Conservation (phyloP, 1,140 invertebrate species). For the Drosophila simulans region DNA sequence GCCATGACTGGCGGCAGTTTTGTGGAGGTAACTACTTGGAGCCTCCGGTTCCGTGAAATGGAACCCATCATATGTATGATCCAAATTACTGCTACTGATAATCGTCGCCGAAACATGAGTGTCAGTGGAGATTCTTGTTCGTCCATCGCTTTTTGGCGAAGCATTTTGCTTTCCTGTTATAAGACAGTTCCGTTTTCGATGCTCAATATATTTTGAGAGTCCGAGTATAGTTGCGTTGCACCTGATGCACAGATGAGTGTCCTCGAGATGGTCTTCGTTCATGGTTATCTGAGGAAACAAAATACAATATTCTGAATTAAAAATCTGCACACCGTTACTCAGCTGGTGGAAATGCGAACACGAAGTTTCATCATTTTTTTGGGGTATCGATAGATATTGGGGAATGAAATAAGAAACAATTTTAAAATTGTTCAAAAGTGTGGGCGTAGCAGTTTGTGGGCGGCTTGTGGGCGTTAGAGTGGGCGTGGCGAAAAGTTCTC, state of each 20-base stretch:
- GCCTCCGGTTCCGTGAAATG: conserved; percentile 84
- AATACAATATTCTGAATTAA: background rate
- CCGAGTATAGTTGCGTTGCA: conserved; percentile 92
- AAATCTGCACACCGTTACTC: background rate
- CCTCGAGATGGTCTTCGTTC: conserved; percentile 89
- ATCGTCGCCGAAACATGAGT: conserved; percentile 50
- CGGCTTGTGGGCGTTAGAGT: too few species aligned
- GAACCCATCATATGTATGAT: conserved; percentile 70
- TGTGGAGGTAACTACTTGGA: conserved; percentile 64
- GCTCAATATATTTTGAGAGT: conserved; percentile 92
- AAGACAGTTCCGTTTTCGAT: conserved; percentile 89
- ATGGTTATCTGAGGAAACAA: conserved; percentile 29
- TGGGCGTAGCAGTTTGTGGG: too few species aligned
- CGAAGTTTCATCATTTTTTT: too few species aligned
- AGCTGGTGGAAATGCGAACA: too few species aligned
- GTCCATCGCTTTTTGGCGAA: conserved; percentile 1
- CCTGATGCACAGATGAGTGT: conserved; percentile 93
- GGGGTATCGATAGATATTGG: too few species aligned
- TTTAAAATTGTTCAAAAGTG: too few species aligned
- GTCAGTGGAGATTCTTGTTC: conserved; percentile 19
- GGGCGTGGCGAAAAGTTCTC: too few species aligned
- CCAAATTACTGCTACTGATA: conserved; percentile 50
- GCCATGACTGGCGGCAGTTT: conserved; percentile 61
- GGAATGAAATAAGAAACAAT: too few species aligned
- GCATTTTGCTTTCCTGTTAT: conserved; percentile 30